These are phyloP conservation scores for Semibalanus balanoides DNA, from an alignment of 1,140 invertebrate genomes.

Conservation along the genomic window DNA sequence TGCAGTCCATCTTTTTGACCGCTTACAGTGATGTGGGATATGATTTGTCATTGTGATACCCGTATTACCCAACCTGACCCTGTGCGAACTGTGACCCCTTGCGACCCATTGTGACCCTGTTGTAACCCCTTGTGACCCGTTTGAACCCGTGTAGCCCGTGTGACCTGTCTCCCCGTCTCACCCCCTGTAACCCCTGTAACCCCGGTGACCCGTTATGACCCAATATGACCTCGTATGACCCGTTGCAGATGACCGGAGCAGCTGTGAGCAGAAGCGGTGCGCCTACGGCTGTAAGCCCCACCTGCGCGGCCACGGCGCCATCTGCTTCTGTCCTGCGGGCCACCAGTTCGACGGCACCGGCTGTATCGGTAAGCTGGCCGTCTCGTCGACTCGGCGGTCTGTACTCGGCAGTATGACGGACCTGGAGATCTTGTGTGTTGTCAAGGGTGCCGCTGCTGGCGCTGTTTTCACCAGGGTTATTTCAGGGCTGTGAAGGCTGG, in stretches of 20 bases:
- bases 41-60: too few relatives aligned
- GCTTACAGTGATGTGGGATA: too few relatives aligned
- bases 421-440: too few relatives aligned
- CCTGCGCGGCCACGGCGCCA: slow-evolving; percentile 38
- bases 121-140: slow-evolving; percentile 8
- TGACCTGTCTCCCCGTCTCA: slow-evolving; percentile 14
- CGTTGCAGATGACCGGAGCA: slow-evolving; percentile 35
- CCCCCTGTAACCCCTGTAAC: slow-evolving; percentile 4
- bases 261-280: slow-evolving; percentile 45
- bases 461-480: too few relatives aligned
- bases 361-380: too few relatives aligned
- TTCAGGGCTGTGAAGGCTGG: too few relatives aligned
- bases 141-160: slow-evolving; percentile 8
- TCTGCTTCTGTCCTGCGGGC: slow-evolving; percentile 58
- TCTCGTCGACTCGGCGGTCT: too few relatives aligned
- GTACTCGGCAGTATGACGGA: too few relatives aligned
- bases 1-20: too few relatives aligned
- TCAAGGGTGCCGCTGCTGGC: too few relatives aligned
- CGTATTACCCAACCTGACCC: too few relatives aligned
- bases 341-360: too few relatives aligned
- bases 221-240: slow-evolving; percentile 8
- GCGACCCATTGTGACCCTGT: background rate
- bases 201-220: slow-evolving; percentile 10
- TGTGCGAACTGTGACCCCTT: background rate
- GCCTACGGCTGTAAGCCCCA: slow-evolving; percentile 47